Evolutionary conservation across 1,140 invertebrate species (phyloP).

Genomic region (Lutraria rhynchaena): DNA sequence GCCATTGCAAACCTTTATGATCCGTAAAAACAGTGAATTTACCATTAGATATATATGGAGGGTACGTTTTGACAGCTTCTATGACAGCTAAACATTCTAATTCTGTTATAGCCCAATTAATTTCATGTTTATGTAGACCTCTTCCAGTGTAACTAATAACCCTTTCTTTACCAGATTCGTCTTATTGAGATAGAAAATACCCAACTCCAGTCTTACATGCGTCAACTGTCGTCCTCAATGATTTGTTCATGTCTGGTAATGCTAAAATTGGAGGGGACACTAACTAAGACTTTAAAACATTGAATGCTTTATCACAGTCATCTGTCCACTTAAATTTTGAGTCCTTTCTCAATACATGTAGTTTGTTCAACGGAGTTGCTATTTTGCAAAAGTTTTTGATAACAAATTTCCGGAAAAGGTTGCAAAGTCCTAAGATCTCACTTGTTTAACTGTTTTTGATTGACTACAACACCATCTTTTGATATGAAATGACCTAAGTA

Average conservation of each 20-base stretch:
- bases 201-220: slow-evolving; percentile 42
- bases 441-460: slow-evolving; percentile 72
- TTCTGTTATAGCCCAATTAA: slow-evolving; percentile 36
- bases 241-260: slow-evolving; percentile 54
- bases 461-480: slow-evolving; percentile 7
- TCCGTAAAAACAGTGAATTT: slow-evolving; percentile 50
- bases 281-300: slow-evolving; percentile 49
- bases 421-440: slow-evolving; percentile 82
- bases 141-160: slow-evolving; percentile 51
- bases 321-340: slow-evolving; percentile 49
- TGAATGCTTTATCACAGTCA: slow-evolving; percentile 52
- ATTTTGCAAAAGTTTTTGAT: slow-evolving; percentile 75
- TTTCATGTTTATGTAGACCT: slow-evolving; percentile 38
- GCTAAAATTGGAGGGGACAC: slow-evolving; percentile 49
- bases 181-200: slow-evolving; percentile 29
- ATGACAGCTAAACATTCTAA: slow-evolving; percentile 50
- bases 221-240: slow-evolving; percentile 61
- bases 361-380: slow-evolving; percentile 75
- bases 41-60: not conserved
- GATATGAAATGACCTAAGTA: slow-evolving; percentile 48
- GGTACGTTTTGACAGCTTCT: slow-evolving; percentile 15
- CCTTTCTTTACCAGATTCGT: slow-evolving; percentile 25
- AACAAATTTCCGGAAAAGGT: too few species aligned
- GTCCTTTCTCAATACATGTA: slow-evolving; percentile 81
- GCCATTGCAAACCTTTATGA: slow-evolving; percentile 45